Conservation (phyloP, 1,140 invertebrate species). For the Anoplophora glabripennis region DNA sequence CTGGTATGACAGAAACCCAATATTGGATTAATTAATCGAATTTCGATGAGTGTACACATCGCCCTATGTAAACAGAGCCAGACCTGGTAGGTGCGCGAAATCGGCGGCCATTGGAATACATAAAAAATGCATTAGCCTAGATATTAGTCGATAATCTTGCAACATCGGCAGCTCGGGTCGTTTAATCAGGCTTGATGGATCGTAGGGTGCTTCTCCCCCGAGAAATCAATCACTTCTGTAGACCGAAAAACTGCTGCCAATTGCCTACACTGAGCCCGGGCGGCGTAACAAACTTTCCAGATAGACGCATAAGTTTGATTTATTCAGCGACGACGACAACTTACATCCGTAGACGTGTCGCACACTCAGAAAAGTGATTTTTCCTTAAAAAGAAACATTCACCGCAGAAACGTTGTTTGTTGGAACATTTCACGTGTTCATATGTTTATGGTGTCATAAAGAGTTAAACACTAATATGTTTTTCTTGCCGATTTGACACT, state of each 20-base stretch:
- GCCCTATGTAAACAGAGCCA: no score
- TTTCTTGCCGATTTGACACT: no score
- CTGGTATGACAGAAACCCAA: no score
- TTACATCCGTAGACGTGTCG: neutral
- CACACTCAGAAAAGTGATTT: no score
- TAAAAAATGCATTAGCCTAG: conserved; percentile 43
- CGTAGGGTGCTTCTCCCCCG: conserved; percentile 36
- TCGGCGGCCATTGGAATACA: conserved; percentile 24
- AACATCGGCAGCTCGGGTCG: conserved; percentile 31
- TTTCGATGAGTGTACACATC: no score
- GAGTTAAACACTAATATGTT: no score
- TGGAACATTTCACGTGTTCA: no score
- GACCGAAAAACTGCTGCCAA: conserved; percentile 43
- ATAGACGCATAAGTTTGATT: conserved; percentile 18
- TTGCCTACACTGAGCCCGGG: conserved; percentile 28
- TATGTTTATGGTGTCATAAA: no score
- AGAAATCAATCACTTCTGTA: conserved; percentile 44
- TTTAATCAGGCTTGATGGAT: conserved; percentile 46
- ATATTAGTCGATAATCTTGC: conserved; percentile 42
- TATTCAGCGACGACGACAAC: conserved; percentile 27
- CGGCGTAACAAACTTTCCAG: conserved; percentile 16
- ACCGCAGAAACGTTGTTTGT: no score
- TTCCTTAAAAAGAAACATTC: neutral
- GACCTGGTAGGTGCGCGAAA: neutral
- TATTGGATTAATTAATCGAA: no score